Percentiles rank a stretch among this genome's conserved stretches.
Conservation (phyloP, 2,113 vertebrate species). For the Meleagris gallopavo region DNA sequence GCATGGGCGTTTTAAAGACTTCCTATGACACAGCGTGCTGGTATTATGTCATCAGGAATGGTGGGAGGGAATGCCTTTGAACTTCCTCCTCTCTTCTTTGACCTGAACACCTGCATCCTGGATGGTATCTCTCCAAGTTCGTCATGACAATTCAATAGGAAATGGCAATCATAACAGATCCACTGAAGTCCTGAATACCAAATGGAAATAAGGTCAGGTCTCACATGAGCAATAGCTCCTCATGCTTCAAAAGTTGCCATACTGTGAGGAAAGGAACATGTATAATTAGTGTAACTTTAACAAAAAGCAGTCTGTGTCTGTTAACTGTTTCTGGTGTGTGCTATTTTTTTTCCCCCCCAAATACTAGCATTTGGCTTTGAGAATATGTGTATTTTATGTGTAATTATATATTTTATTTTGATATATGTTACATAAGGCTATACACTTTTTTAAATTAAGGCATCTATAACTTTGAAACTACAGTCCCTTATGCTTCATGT, state of each 20-base stretch:
- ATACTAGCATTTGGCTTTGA: constrained; percentile 12
- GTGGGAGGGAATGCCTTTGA: constrained; percentile 76
- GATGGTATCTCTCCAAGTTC: constrained; percentile 75
- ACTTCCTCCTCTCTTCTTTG: constrained; percentile 73
- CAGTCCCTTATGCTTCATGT: background rate
- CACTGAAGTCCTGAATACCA: constrained; percentile 67
- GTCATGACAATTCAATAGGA: constrained; percentile 79
- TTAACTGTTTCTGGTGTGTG: background rate
- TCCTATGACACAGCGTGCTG: constrained; percentile 62
- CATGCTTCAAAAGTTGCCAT: constrained; percentile 1
- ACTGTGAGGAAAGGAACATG: constrained; percentile 7
- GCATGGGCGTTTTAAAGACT: constrained; percentile 26
- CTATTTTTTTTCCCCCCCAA: background rate
- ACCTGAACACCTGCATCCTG: constrained; percentile 85
- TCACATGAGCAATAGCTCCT: constrained; percentile 53
- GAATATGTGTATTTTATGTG: background rate
- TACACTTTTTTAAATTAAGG: background rate
- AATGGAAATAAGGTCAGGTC: constrained; percentile 68
- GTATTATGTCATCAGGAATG: constrained; percentile 33
- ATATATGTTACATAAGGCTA: background rate
- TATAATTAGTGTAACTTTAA: constrained; percentile 2
- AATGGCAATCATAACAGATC: constrained; percentile 73
- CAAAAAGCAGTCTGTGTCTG: constrained; percentile 22
- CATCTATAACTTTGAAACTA: background rate
- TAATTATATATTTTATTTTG: background rate